Conservation (phyloP, 2,113 vertebrate genomes). For the Nesogale talazaci region DNA sequence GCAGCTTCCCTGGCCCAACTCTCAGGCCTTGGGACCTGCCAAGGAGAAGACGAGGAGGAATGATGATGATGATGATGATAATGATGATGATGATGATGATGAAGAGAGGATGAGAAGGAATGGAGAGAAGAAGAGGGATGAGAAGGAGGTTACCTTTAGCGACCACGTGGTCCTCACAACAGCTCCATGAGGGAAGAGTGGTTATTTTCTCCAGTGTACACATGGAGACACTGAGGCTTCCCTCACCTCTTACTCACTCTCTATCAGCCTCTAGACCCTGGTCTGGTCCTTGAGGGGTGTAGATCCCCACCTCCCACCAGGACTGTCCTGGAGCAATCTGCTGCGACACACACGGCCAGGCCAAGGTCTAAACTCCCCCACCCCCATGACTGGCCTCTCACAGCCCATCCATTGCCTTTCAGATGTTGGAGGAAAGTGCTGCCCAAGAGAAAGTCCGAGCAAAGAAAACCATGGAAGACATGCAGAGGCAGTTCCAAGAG, state of each 20-base stretch:
- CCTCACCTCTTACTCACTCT: neutral
- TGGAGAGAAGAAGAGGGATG: too few species aligned
- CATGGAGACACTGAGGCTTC: neutral
- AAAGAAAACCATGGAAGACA: slow-evolving; percentile 58
- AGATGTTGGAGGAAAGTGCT: slow-evolving; percentile 73
- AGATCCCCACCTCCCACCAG: neutral
- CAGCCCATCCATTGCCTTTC: slow-evolving; percentile 37
- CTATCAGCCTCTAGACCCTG: neutral
- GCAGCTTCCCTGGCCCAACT: too few species aligned
- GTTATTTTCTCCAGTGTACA: neutral
- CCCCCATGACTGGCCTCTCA: too few species aligned
- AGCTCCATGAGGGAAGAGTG: neutral
- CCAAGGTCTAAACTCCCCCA: too few species aligned
- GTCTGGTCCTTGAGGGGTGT: neutral
- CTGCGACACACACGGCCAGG: too few species aligned
- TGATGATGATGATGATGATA: too few species aligned
- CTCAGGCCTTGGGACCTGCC: too few species aligned
- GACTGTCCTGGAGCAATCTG: too few species aligned
- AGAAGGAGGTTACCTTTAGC: neutral
- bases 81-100: too few species aligned
- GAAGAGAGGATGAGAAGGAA: too few species aligned
- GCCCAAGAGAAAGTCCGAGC: slow-evolving; percentile 74
- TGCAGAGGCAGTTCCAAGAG: slow-evolving; percentile 65
- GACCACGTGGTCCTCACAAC: too few species aligned
- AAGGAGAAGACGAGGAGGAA: too few species aligned